Percentiles rank a stretch among this genome's conserved stretches.
These are phyloP conservation scores for Candoia aspera DNA, from an alignment of 2,113 vertebrate species.

Conservation along the genomic window DNA sequence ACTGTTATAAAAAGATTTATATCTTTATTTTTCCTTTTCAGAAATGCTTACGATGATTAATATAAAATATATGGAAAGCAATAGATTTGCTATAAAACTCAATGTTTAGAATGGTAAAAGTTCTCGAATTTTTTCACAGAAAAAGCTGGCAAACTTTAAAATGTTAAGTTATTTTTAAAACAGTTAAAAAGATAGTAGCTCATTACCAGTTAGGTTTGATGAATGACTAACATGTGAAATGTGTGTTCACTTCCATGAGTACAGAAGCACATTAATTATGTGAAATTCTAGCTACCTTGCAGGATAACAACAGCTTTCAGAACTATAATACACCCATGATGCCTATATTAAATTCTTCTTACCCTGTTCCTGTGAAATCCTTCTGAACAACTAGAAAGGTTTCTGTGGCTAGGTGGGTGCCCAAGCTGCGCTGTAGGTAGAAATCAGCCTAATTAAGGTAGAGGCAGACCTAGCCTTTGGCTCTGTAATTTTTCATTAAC, in stretches of 20 bases:
- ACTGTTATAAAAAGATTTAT: background rate
- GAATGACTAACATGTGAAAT: background rate
- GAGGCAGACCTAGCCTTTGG: background rate
- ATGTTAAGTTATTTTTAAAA: background rate
- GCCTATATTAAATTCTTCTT: background rate
- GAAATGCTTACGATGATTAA: background rate
- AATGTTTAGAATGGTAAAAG: background rate
- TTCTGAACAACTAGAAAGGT: background rate
- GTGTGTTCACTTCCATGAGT: background rate
- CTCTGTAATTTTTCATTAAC: background rate
- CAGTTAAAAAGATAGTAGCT: background rate
- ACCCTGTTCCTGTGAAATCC: background rate
- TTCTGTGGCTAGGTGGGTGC: background rate
- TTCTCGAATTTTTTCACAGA: background rate
- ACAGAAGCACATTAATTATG: background rate
- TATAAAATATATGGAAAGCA: background rate
- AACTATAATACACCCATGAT: background rate
- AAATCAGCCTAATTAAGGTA: background rate
- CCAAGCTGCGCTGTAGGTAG: background rate
- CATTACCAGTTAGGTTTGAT: background rate
- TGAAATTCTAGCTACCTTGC: background rate
- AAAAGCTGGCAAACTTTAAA: background rate
- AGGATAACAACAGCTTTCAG: background rate
- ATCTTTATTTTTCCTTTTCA: background rate
- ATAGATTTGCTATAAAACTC: background rate